Base-by-base conservation (phyloP, 2,888 invertebrate species). In the Ganaspis brasiliensis region DNA sequence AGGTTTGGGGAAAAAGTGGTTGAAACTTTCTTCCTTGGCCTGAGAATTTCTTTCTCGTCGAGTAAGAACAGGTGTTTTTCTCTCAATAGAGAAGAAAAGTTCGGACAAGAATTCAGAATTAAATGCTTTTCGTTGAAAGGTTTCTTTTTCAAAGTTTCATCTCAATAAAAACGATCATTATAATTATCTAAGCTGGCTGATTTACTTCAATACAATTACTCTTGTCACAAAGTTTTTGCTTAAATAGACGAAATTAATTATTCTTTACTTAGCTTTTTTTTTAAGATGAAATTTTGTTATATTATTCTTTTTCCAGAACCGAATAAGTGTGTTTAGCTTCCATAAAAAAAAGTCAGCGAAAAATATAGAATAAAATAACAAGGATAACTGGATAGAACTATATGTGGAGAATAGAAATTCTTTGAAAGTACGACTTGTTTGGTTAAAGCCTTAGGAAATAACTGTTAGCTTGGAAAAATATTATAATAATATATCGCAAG, bases 41-140 rank as follows among this genome's bases (percentile, higher is more conserved):
- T 37, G 0, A 1, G 8, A 16, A 12, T 40, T 59, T 63, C 21
- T 40, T 40, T 40, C 21, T n/a, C 40, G 6, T 5, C 14, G 21
- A 6, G 21, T 12, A 63, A 63, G 24, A 63, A 63, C 63, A 63
- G 21, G 24, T 63, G 63, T 63, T 63, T 40, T 63, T 63, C 40
- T 40, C 40, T 24, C 37, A 5, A 37, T 0, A 12, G 19, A 37
- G 63, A 40, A 40, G 63, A 63, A 63, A 63, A 63, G 63, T 63
- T 40, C 21, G 40, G 14, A 63, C 63, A 24, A 63, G 63, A 37
- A 40, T 63, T 9, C 40, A 8, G 21, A 63, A 37, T 63, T 63
- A 21, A 63, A 63, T 63, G 63, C 37, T 21, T 63, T 63, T 21
- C 37, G 37, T 21, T 21, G 40, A 63, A 40, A 63, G 63, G 40